Percentiles rank a stretch among this genome's conserved stretches.
Conservation (phyloP, 1,140 invertebrate species). For the Scaptomyza hsui region DNA sequence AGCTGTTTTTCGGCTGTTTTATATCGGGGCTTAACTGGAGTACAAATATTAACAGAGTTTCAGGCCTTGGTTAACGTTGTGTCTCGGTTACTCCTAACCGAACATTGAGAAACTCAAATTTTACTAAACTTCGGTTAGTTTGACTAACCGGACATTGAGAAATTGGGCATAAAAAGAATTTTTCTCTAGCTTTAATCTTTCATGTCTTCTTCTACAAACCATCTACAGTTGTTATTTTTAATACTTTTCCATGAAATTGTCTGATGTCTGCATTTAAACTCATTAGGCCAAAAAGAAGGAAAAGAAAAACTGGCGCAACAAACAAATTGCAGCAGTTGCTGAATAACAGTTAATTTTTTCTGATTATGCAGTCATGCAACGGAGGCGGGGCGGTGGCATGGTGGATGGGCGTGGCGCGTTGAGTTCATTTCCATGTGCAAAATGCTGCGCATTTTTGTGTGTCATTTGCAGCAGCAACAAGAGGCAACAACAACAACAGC, state of each 20-base stretch:
- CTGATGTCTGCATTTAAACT: conserved; percentile 43
- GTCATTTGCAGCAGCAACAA: conserved; percentile 51
- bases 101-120: too few relatives aligned
- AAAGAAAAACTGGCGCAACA: conserved; percentile 23
- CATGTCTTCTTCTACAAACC: not conserved
- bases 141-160: too few relatives aligned
- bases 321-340: conserved; percentile 29
- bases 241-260: conserved; percentile 17
- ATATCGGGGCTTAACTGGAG: too few relatives aligned
- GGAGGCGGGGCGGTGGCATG: conserved; percentile 13
- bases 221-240: conserved; percentile 5
- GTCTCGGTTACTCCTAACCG: too few relatives aligned
- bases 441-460: conserved; percentile 63
- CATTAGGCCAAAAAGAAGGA: conserved; percentile 27
- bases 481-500: conserved; percentile 24
- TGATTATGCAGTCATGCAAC: conserved; percentile 42
- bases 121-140: too few relatives aligned
- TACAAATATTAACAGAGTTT: too few relatives aligned
- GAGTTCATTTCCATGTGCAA: conserved; percentile 59
- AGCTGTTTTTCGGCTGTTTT: too few relatives aligned
- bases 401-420: conserved; percentile 18
- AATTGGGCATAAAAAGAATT: too few relatives aligned
- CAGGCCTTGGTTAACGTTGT: too few relatives aligned
- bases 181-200: too few relatives aligned
- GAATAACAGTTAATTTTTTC: conserved; percentile 7